Evolutionary conservation across 1,140 invertebrate species (phyloP).

Genomic region (Diabrotica virgifera): DNA sequence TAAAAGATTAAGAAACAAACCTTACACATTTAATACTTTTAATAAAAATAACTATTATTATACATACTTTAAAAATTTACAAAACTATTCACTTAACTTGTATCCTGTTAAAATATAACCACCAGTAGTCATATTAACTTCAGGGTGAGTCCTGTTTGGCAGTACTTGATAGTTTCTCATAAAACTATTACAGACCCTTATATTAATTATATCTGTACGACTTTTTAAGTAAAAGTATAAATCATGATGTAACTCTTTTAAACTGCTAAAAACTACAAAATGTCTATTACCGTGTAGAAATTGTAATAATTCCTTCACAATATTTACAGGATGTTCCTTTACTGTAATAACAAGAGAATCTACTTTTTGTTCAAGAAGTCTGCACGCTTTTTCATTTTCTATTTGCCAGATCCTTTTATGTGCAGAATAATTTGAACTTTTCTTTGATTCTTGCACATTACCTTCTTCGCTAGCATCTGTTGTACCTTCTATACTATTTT

Average conservation of each 20-base stretch:
- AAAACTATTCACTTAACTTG: slow-evolving; percentile 46
- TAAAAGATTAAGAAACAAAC: too few species aligned
- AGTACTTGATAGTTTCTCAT: slow-evolving; percentile 86
- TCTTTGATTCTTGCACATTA: slow-evolving; percentile 33
- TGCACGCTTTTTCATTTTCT: slow-evolving; percentile 61
- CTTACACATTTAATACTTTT: too few species aligned
- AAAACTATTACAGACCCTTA: slow-evolving; percentile 83
- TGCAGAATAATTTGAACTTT: not conserved
- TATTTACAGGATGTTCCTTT: slow-evolving; percentile 81
- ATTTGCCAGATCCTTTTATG: slow-evolving; percentile 61
- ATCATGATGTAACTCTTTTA: slow-evolving; percentile 78
- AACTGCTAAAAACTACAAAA: slow-evolving; percentile 78
- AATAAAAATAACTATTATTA: too few species aligned
- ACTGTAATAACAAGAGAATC: slow-evolving; percentile 77
- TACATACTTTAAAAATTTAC: not conserved
- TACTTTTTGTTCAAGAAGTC: slow-evolving; percentile 60
- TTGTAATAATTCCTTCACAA: slow-evolving; percentile 69
- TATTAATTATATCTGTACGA: slow-evolving; percentile 63
- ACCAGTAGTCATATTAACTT: slow-evolving; percentile 71
- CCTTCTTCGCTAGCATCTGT: slow-evolving; percentile 24
- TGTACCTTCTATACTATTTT: slow-evolving; percentile 21
- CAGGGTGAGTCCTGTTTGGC: slow-evolving; percentile 78
- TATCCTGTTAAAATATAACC: slow-evolving; percentile 74
- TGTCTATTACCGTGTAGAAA: slow-evolving; percentile 76
- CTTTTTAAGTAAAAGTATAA: slow-evolving; percentile 74